Evolutionary conservation across 2,113 vertebrate genomes (phyloP).

Genomic region (Crotalus tigris): DNA sequence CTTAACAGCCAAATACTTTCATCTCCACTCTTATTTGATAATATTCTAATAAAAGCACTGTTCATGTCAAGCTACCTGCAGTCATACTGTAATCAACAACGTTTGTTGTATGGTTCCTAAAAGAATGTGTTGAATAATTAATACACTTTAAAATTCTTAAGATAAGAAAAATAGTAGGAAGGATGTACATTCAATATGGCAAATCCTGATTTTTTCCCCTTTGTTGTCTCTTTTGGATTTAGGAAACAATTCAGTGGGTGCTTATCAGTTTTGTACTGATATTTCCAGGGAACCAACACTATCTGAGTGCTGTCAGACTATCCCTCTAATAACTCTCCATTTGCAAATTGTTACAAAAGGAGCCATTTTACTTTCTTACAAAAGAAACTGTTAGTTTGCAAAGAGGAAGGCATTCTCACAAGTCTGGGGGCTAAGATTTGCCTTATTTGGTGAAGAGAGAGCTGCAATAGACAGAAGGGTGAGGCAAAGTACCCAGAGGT

Average conservation of each 20-base stretch:
- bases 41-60: not conserved
- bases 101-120: not conserved
- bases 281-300: not conserved
- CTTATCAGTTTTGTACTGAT: not conserved
- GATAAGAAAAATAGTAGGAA: not conserved
- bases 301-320: not conserved
- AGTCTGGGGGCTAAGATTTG: not conserved
- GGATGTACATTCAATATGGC: not conserved
- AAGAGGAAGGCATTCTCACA: not conserved
- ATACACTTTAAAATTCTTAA: not conserved
- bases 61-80: not conserved
- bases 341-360: not conserved
- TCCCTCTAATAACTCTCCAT: not conserved
- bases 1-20: not conserved
- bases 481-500: not conserved
- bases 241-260: not conserved
- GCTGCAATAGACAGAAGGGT: not conserved
- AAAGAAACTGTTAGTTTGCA: not conserved
- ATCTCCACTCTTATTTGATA: not conserved
- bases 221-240: not conserved
- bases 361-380: not conserved
- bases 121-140: not conserved
- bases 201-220: not conserved
- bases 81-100: not conserved
- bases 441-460: not conserved